phyloP scores from a whole-genome alignment of 2,113 vertebrate genomes.

The Antennarius striatus region DNA sequence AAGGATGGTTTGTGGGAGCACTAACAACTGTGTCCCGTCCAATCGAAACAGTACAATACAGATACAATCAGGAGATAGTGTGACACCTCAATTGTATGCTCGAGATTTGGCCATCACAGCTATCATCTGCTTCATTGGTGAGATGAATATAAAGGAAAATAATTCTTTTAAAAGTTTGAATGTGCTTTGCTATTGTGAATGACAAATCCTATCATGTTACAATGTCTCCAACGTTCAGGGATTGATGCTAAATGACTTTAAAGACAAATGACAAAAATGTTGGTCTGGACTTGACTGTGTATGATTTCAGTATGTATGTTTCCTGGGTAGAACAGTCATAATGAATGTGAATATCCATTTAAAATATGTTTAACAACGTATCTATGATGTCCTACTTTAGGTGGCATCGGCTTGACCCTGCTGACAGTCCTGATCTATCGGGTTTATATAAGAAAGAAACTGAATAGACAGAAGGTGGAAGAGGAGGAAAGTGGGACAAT shows the following conservation, averaged over 20 bases:
- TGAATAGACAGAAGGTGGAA: constrained; percentile 47
- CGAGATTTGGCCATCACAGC: constrained; percentile 80
- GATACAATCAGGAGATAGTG: constrained; percentile 53
- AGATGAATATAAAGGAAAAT: constrained; percentile 20
- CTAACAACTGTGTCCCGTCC: constrained; percentile 73
- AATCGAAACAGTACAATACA: constrained; percentile 75
- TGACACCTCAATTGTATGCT: constrained; percentile 62
- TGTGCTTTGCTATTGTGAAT: too few relatives aligned
- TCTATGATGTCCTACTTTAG: constrained; percentile 55
- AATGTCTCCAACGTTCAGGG: too few relatives aligned
- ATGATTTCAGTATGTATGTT: background rate
- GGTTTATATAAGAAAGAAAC: constrained; percentile 42
- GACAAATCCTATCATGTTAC: too few relatives aligned
- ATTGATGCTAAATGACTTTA: too few relatives aligned
- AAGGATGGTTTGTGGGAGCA: constrained; percentile 71
- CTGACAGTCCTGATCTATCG: constrained; percentile 57
- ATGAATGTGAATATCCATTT: background rate
- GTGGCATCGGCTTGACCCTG: constrained; percentile 70
- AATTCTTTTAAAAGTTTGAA: too few relatives aligned
- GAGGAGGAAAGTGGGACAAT: constrained; percentile 31
- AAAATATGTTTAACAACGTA: background rate
- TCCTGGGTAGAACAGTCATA: background rate
- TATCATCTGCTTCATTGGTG: constrained; percentile 83
- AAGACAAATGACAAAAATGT: background rate
- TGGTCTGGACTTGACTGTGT: background rate